Conservation (phyloP, 2,797 vertebrate species). For the Gila robusta region DNA sequence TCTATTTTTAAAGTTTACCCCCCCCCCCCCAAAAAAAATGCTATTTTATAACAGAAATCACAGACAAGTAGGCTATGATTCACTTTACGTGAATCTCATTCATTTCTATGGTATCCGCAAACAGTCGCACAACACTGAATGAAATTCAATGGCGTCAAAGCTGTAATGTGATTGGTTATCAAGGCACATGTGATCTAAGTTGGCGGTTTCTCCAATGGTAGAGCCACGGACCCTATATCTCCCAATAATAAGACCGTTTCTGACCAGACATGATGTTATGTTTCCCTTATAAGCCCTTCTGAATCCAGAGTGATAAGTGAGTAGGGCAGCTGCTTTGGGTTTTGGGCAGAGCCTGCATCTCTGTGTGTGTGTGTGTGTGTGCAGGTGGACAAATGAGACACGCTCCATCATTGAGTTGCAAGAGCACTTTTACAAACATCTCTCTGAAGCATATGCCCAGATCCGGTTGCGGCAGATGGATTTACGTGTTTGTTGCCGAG, state of each 20-base stretch:
- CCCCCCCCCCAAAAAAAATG: neutral
- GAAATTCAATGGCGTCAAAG: neutral
- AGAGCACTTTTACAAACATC: constrained; percentile 47
- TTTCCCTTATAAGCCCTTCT: neutral
- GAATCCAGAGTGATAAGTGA: constrained; percentile 1
- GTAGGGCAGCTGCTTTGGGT: neutral
- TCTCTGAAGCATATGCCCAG: constrained; percentile 33
- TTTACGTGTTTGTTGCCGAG: constrained; percentile 57
- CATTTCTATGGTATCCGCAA: too few relatives aligned
- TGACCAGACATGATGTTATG: constrained; percentile 1
- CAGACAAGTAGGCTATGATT: too few relatives aligned
- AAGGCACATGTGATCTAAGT: neutral
- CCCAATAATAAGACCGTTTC: neutral
- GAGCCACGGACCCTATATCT: neutral
- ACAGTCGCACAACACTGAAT: too few relatives aligned
- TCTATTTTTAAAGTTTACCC: neutral
- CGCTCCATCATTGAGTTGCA: constrained; percentile 45
- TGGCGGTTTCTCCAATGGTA: neutral
- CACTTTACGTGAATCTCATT: too few relatives aligned
- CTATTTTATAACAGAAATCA: neutral
- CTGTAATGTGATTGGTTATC: neutral
- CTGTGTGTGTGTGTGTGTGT: neutral
- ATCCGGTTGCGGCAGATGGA: constrained; percentile 37
- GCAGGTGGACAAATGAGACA: constrained; percentile 18
- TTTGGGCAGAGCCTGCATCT: neutral